A percentile compares a stretch with the other conserved stretches of the same genome.
Conservation (phyloP, 2,888 invertebrate genomes). For the Coremacera marginata region DNA sequence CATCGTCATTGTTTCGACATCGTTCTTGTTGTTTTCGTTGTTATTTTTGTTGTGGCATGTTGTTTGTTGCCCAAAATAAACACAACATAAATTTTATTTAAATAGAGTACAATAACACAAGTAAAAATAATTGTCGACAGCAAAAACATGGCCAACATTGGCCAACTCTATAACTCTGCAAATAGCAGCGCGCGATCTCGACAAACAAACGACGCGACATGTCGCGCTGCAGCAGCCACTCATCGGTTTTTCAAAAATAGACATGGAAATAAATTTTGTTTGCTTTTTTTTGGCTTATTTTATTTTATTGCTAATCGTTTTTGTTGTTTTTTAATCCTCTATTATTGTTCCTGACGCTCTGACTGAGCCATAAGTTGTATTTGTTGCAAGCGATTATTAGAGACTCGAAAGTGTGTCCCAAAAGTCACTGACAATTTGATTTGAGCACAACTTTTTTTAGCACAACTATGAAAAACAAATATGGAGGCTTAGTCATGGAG, state of each 20-base stretch:
- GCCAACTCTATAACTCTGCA: conserved; percentile 12
- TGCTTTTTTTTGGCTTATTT: neutral
- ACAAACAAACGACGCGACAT: neutral
- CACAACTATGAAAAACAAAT: too few relatives aligned
- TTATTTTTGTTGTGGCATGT: conserved; percentile 8
- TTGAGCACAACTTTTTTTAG: too few relatives aligned
- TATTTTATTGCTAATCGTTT: neutral
- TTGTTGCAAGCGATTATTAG: too few relatives aligned
- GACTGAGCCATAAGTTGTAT: neutral
- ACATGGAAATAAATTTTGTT: conserved; percentile 17
- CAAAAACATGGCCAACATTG: conserved; percentile 14
- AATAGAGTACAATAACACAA: conserved; percentile 40
- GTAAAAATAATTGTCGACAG: conserved; percentile 7
- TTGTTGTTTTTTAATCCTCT: neutral
- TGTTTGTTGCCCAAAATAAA: conserved; percentile 46
- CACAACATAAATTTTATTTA: conserved; percentile 57
- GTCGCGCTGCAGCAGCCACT: neutral
- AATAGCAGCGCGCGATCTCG: neutral
- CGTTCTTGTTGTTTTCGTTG: conserved; percentile 7
- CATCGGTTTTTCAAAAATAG: conserved; percentile 15
- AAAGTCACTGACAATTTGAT: too few relatives aligned
- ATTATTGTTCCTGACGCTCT: neutral
- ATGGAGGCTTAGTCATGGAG: too few relatives aligned
- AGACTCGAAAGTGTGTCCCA: too few relatives aligned
- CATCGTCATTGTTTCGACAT: conserved; percentile 26